Conservation (phyloP, 2,113 vertebrate genomes). For the Ochotona curzoniae region DNA sequence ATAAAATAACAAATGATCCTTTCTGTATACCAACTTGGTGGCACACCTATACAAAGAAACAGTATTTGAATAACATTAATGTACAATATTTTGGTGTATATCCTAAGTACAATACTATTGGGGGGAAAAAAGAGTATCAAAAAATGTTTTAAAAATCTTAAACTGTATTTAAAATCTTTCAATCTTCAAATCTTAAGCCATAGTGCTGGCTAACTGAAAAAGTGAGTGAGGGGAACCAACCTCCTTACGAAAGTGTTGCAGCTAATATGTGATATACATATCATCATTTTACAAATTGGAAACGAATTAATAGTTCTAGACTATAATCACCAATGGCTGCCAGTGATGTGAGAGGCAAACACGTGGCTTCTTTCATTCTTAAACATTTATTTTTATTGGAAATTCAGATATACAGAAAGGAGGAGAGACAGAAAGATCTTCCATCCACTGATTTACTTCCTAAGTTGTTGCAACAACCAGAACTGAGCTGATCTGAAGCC, state of each 20-base stretch:
- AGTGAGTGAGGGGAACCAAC: background rate
- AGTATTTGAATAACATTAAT: background rate
- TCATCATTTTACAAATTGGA: background rate
- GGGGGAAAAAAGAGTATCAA: background rate
- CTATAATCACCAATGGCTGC: background rate
- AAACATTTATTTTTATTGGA: too few relatives aligned
- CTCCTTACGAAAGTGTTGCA: background rate
- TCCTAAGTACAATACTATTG: background rate
- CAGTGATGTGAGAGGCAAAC: background rate
- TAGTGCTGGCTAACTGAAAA: background rate
- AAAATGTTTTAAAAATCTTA: background rate
- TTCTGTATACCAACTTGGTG: background rate
- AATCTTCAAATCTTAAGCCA: background rate
- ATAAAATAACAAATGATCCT: background rate
- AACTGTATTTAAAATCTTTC: background rate
- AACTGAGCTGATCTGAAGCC: too few relatives aligned
- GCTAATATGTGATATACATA: background rate
- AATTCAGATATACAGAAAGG: too few relatives aligned
- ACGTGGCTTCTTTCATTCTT: background rate
- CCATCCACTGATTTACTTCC: too few relatives aligned
- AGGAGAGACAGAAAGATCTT: too few relatives aligned
- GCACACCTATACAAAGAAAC: background rate
- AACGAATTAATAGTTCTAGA: background rate
- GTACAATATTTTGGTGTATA: background rate
- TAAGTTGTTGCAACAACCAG: too few relatives aligned